phyloP scores from a whole-genome alignment of 2,113 vertebrate genomes.

The Mirza zaza region DNA sequence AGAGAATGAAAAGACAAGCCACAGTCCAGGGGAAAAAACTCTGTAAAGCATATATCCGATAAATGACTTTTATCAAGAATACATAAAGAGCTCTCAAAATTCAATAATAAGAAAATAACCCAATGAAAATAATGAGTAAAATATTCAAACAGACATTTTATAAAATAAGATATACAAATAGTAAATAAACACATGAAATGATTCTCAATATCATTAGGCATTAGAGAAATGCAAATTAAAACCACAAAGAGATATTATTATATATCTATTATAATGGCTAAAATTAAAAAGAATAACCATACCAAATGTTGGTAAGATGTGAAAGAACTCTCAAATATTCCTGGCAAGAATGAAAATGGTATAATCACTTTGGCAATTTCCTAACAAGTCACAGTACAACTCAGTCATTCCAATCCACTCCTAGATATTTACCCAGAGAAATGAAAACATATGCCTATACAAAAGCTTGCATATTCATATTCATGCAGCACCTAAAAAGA shows the following conservation, averaged over 20 bases:
- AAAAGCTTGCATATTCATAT: neutral
- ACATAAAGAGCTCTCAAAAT: neutral
- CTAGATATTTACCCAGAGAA: neutral
- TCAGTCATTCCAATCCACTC: neutral
- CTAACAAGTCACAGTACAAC: neutral
- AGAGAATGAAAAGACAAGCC: neutral
- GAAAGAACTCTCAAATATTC: neutral
- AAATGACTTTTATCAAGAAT: neutral
- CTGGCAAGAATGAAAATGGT: neutral
- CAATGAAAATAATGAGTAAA: neutral
- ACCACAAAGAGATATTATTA: neutral
- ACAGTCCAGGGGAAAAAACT: neutral
- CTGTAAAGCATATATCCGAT: neutral
- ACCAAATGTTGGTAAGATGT: neutral
- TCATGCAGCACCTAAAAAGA: neutral
- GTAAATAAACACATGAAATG: neutral
- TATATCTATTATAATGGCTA: neutral
- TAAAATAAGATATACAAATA: neutral
- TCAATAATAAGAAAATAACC: neutral
- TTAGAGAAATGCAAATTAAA: neutral
- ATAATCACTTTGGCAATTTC: neutral
- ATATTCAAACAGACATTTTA: conserved; percentile 13
- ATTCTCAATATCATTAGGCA: neutral
- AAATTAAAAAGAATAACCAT: neutral
- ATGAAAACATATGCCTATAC: neutral